Evolutionary conservation across 2,888 invertebrate species (phyloP), one percentile per base, ranked within the genome.

Genomic region (Standfussiana lucernea): DNA sequence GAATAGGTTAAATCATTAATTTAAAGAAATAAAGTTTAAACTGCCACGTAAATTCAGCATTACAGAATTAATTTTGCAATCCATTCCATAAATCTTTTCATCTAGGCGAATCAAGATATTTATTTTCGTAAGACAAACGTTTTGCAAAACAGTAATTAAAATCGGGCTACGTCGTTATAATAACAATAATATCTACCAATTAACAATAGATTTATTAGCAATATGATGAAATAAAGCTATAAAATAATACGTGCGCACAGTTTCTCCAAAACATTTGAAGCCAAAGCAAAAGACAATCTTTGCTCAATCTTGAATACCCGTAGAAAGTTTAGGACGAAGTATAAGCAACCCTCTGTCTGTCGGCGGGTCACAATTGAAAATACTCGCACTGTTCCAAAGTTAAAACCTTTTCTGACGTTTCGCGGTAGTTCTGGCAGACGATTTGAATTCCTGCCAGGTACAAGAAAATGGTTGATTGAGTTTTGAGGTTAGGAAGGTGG

Each of bases 391-490:
- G 69, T 84, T 88, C 69, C 53, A 86, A 83, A 77, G 72, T 82
- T 86, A 24, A 53, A 47, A 83, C 73, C 68, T 77, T 75, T 62
- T 72, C 59, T 45, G 70, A 71, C 66, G 65, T 80, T 78, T 72
- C 59, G 50, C 37, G 28, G 50, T 50, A 59, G 32, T 78, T 73
- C 28, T 72, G 70, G 24, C 35, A 15, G 42, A 50, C 24, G 13
- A 73, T 74, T 86, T 86, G 78, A 78, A 77, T 56, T 73, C 56
- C 70, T 72, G 82, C 73, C 87, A 88, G 75, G 28, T 70, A 75
- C 72, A 61, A 65, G 65, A 65, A 69, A 67, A 59, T 71, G 13
- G 24, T 66, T 71, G 61, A 50, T 59, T 50, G 28, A 62, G 40
- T 72, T 79, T 67, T 62, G n/a, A 73, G 71, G 74, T 77, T 80